Percentiles rank a stretch among this genome's conserved stretches.
Evolutionary conservation across 37 sponge, comb jelly and placozoan genomes (phyloP).

Genomic region (Agelas oroides): DNA sequence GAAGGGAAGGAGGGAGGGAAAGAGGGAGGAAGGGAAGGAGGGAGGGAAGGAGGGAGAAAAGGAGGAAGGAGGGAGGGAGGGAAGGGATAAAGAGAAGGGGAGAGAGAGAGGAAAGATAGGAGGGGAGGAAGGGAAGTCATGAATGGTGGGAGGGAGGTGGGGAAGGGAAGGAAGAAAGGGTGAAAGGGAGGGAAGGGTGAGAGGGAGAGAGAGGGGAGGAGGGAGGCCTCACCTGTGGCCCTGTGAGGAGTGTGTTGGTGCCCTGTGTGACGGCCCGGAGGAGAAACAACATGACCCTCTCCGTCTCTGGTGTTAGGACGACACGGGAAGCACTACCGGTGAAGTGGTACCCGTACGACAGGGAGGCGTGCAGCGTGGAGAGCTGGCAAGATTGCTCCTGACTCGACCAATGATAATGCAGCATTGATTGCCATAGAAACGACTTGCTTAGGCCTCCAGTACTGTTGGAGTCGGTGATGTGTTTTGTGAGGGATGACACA

Average conservation of each 20-base stretch:
- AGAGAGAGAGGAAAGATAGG: background rate
- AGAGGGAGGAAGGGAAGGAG: background rate
- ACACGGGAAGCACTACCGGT: constrained; percentile 14
- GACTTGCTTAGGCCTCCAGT: constrained; percentile 11
- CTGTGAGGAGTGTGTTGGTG: constrained; percentile 12
- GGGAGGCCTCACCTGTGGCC: constrained; percentile 42
- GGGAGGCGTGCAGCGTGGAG: constrained; percentile 9
- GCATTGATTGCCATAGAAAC: constrained; percentile 37
- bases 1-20: background rate
- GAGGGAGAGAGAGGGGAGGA: too few relatives aligned
- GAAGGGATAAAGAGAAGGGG: too few relatives aligned
- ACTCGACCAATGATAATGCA: constrained; percentile 33
- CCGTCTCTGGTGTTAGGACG: constrained; percentile 24
- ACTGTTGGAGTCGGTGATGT: background rate
- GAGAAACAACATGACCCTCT: constrained; percentile 26
- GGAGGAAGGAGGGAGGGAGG: background rate
- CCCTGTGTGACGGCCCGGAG: constrained; percentile 33
- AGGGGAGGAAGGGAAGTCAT: background rate
- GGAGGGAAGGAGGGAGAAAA: background rate
- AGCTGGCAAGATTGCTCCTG: constrained; percentile 6
- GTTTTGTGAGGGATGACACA: background rate
- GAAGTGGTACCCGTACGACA: constrained; percentile 47
- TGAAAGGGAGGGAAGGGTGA: background rate
- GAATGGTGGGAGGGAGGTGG: background rate
- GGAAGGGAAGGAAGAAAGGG: background rate